These are phyloP conservation scores for Hyphantria cunea DNA, from an alignment of 1,140 invertebrate species.

Conservation along the genomic window DNA sequence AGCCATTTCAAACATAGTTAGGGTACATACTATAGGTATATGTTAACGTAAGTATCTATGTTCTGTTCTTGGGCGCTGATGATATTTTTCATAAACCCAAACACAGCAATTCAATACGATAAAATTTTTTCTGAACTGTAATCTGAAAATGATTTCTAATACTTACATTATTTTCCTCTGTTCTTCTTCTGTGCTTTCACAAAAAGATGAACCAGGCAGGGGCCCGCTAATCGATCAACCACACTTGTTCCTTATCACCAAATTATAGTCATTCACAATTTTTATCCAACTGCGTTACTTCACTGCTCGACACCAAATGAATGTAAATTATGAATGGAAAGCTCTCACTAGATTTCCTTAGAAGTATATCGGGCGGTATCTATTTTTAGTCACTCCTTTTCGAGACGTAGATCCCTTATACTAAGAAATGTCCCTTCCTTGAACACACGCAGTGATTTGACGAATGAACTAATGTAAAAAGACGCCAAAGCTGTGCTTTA, in stretches of 20 bases:
- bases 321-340: slow-evolving; percentile 76
- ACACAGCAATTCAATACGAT: no score
- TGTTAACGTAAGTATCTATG: no score
- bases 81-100: no score
- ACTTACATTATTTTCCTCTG: slow-evolving; percentile 24
- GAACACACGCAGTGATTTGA: slow-evolving; percentile 37
- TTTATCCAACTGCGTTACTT: slow-evolving; percentile 37
- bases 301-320: slow-evolving; percentile 66
- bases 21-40: no score
- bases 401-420: slow-evolving; percentile 28
- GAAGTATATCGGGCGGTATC: slow-evolving; percentile 55
- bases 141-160: neutral
- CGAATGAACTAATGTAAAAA: slow-evolving; percentile 33
- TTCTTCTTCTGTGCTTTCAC: neutral
- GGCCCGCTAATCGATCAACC: slow-evolving; percentile 18
- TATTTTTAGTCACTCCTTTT: slow-evolving; percentile 66
- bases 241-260: slow-evolving; percentile 22
- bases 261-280: slow-evolving; percentile 12
- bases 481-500: slow-evolving; percentile 38
- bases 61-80: no score
- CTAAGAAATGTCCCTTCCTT: slow-evolving; percentile 24
- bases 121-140: no score
- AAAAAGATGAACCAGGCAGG: slow-evolving; percentile 2
- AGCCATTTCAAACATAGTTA: no score
- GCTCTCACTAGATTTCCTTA: slow-evolving; percentile 59